Conservation (phyloP, 2,113 vertebrate species). For the Lagopus muta region DNA sequence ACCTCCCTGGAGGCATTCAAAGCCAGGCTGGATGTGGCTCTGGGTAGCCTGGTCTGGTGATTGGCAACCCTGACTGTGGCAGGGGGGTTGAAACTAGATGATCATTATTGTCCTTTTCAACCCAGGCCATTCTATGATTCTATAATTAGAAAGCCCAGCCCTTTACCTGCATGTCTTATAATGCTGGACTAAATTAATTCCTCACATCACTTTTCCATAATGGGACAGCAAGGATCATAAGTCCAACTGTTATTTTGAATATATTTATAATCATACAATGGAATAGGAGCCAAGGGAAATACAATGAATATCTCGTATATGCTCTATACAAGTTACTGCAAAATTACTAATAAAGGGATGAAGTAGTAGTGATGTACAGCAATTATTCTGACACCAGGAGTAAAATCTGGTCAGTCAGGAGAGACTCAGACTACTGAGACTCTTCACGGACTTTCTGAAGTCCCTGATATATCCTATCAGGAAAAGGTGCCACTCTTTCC, state of each 20-base stretch:
- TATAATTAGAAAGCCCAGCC: background rate
- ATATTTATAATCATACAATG: background rate
- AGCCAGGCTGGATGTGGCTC: no score
- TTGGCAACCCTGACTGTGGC: no score
- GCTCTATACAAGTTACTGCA: background rate
- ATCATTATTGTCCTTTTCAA: no score
- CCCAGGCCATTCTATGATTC: no score
- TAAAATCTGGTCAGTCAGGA: background rate
- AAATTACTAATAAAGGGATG: background rate
- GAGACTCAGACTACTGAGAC: background rate
- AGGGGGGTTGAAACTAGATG: no score
- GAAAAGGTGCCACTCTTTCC: background rate
- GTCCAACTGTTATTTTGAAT: background rate
- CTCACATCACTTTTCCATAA: background rate
- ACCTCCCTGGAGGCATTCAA: no score
- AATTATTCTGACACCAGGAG: background rate
- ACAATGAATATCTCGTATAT: background rate
- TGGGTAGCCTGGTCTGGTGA: no score
- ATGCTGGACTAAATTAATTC: background rate
- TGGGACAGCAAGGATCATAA: background rate
- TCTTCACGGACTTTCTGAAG: background rate
- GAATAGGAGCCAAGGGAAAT: background rate
- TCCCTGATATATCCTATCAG: background rate
- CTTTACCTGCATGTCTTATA: background rate
- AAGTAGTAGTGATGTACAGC: background rate